Evolutionary conservation across 2,797 vertebrate genomes (phyloP), one percentile per base, ranked within the genome.

Genomic region (Gouania willdenowi): DNA sequence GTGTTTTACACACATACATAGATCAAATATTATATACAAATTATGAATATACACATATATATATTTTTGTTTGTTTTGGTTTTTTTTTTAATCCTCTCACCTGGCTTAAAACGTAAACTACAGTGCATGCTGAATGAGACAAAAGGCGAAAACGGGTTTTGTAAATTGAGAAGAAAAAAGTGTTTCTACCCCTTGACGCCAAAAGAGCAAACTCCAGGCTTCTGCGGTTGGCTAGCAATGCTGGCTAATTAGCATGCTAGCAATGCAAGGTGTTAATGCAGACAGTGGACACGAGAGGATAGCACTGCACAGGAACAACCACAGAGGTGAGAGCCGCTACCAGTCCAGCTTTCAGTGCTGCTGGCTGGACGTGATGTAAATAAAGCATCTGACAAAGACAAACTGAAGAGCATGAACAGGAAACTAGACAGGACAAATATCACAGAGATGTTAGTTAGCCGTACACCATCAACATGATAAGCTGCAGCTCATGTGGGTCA

Each of bases 201-300:
- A 3, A 36, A 27, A n/a, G 14, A 22, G n/a, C 22, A 45, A 51
- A 41, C 19, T 68, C 38, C 66, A 66, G 38, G 44, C 30, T 24
- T 54, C 63, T 57, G 49, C 41, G 24, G 49, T 28, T 26, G 41
- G 51, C 42, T 51, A 62, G 57, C 38, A 30, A 44, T 26, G 5
- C 28, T 13, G 15, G 29, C 35, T 8, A 47, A 46, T 14, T 42
- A 46, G 46, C 42, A 27, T 24, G 12, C 47, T 58, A 75, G 72
- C 56, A 63, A 68, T 59, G 81, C 59, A 71, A 79, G 66, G 29
- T 58, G 66, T 79, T 72, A 81, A 43, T 44, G 58, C n/a, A 45
- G 25, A 46, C 40, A 42, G 62, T 58, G 18, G 36, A 68, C 51
- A 58, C 32, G 51, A 63, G 44, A 45, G 23, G 38, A 22, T 51